These are phyloP conservation scores for Melanotaenia nigrans DNA, from an alignment of 2,797 vertebrate genomes.

Conservation along the genomic window DNA sequence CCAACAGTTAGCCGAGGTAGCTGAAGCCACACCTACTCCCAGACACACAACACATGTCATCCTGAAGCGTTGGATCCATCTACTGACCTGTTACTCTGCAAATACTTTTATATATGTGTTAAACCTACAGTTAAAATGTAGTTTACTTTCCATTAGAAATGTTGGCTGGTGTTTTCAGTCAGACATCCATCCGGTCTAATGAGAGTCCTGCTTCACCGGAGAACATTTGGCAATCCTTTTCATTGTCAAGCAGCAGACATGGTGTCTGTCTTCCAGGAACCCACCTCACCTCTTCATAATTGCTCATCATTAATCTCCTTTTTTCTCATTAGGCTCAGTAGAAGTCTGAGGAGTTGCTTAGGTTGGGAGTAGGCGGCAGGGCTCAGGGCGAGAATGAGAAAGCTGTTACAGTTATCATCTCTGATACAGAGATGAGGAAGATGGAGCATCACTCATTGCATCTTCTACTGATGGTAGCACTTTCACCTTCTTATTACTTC, in stretches of 20 bases:
- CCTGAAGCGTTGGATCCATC: too few species aligned
- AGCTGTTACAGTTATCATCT: slow-evolving; percentile 14
- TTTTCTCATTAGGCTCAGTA: slow-evolving; percentile 48
- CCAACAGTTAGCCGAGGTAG: too few species aligned
- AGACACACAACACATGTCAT: too few species aligned
- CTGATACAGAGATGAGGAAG: slow-evolving; percentile 44
- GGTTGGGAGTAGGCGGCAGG: slow-evolving; percentile 38
- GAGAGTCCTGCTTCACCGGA: too few species aligned
- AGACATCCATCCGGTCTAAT: too few species aligned
- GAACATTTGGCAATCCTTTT: slow-evolving; percentile 6
- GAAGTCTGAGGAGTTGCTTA: slow-evolving; percentile 30
- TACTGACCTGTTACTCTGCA: too few species aligned
- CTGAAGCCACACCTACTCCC: too few species aligned
- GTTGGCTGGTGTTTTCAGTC: too few species aligned
- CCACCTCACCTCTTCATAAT: slow-evolving; percentile 26
- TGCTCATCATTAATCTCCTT: neutral
- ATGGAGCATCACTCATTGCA: slow-evolving; percentile 39
- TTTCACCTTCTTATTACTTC: slow-evolving; percentile 51
- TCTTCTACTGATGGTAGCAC: slow-evolving; percentile 36
- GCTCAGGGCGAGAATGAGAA: slow-evolving; percentile 44
- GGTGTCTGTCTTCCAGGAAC: slow-evolving; percentile 19
- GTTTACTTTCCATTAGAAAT: too few species aligned
- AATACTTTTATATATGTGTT: too few species aligned
- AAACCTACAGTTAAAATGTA: too few species aligned
- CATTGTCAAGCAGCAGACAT: slow-evolving; percentile 42